Evolutionary conservation across 2,113 vertebrate species (phyloP).

Genomic region (Dromiciops gliroides): DNA sequence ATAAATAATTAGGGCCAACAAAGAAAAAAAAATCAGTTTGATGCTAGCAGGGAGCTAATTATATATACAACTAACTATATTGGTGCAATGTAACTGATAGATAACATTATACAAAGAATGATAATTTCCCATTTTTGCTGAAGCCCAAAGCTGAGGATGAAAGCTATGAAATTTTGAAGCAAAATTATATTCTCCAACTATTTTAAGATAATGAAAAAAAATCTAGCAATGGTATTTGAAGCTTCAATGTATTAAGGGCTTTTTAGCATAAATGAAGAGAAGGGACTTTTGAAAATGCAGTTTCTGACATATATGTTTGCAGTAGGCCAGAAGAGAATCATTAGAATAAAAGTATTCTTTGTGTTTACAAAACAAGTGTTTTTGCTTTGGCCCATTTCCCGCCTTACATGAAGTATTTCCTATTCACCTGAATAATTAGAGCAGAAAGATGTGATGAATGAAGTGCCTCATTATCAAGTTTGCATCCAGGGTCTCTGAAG

Average conservation of each 20-base stretch:
- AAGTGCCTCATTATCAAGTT: constrained; percentile 87
- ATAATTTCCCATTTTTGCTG: background rate
- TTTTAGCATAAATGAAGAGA: constrained; percentile 27
- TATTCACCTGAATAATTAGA: constrained; percentile 91
- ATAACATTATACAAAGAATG: background rate
- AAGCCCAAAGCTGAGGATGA: constrained; percentile 33
- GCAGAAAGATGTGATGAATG: constrained; percentile 89
- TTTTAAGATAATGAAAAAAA: constrained; percentile 41
- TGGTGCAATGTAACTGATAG: background rate
- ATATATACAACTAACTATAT: background rate
- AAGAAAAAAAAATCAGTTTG: background rate
- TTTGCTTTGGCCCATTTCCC: constrained; percentile 84
- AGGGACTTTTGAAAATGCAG: constrained; percentile 27
- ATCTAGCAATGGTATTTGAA: background rate
- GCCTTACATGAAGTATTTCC: constrained; percentile 85
- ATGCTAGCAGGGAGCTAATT: background rate
- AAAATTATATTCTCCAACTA: background rate
- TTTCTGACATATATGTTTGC: constrained; percentile 69
- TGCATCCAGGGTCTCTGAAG: constrained; percentile 79
- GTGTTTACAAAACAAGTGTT: constrained; percentile 88
- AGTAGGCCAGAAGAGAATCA: constrained; percentile 73
- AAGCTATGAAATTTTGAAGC: constrained; percentile 16
- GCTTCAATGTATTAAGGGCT: constrained; percentile 17
- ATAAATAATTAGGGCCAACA: background rate
- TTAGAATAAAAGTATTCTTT: constrained; percentile 77